phyloP scores from a whole-genome alignment of 1,140 invertebrate species.

The Pogonus chalceus region DNA sequence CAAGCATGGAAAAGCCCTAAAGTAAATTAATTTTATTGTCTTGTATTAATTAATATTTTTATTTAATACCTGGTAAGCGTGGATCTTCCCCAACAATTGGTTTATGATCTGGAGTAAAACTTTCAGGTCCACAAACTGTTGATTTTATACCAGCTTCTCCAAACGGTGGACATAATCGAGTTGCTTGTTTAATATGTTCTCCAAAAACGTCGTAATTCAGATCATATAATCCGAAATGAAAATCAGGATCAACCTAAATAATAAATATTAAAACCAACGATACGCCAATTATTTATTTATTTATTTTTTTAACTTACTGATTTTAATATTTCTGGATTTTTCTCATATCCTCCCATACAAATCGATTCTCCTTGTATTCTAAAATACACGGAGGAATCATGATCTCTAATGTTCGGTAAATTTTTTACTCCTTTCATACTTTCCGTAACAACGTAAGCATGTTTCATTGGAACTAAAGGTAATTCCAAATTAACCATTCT shows the following conservation, averaged over 20 bases:
- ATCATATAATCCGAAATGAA: constrained; percentile 74
- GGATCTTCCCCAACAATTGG: constrained; percentile 66
- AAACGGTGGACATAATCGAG: constrained; percentile 61
- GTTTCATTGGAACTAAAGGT: constrained; percentile 74
- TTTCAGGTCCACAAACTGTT: constrained; percentile 76
- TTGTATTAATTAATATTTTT: background rate
- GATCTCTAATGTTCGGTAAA: constrained; percentile 73
- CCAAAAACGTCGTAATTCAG: constrained; percentile 78
- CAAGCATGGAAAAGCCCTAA: constrained; percentile 68
- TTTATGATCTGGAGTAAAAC: constrained; percentile 84
- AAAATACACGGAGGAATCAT: constrained; percentile 75
- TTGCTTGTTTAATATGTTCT: constrained; percentile 59
- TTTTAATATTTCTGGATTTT: constrained; percentile 69
- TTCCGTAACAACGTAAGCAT: constrained; percentile 78
- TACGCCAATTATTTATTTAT: constrained; percentile 4
- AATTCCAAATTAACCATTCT: constrained; percentile 59
- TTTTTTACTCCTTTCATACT: constrained; percentile 58
- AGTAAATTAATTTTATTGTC: background rate
- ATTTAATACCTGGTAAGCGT: constrained; percentile 42
- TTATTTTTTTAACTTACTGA: no score
- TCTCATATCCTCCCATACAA: constrained; percentile 78
- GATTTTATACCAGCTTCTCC: constrained; percentile 68
- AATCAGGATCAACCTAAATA: constrained; percentile 56
- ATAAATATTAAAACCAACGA: constrained; percentile 9
- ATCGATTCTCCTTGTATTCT: constrained; percentile 73